These are phyloP conservation scores for Dryobotodes eremita DNA, from an alignment of 2,888 invertebrate species.

Conservation along the genomic window DNA sequence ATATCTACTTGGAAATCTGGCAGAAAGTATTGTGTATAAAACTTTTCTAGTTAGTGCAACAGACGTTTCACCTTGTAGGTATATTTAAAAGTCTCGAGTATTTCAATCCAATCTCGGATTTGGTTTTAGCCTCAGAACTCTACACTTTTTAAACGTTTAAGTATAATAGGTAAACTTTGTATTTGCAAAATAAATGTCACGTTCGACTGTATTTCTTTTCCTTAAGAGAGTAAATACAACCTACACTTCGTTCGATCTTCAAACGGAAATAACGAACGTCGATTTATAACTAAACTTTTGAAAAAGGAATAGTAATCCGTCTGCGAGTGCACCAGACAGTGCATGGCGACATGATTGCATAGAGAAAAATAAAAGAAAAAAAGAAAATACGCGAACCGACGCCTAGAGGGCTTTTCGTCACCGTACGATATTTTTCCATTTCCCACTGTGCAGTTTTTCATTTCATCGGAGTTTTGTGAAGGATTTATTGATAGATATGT, in stretches of 20 bases:
- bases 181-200: not conserved
- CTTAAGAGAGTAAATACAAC: not conserved
- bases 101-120: too few species aligned
- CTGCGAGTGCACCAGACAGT: constrained; percentile 64
- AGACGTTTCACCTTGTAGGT: too few species aligned
- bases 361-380: constrained; percentile 55
- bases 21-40: not conserved
- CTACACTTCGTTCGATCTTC: constrained; percentile 6
- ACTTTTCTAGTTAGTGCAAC: too few species aligned
- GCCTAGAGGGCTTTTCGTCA: constrained; percentile 72
- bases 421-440: constrained; percentile 67
- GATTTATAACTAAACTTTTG: constrained; percentile 50
- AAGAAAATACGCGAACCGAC: constrained; percentile 37
- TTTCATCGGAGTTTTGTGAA: constrained; percentile 71
- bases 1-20: not conserved
- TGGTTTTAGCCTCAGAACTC: not conserved
- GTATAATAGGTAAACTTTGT: not conserved
- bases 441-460: constrained; percentile 72
- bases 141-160: too few species aligned
- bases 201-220: not conserved
- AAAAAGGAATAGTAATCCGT: constrained; percentile 51
- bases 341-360: constrained; percentile 65
- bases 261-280: constrained; percentile 39
- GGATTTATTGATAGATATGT: constrained; percentile 64
- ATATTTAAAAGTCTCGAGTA: not conserved